Base-by-base conservation (phyloP, 2,888 invertebrate species). In the Tenthredo distinguenda region DNA sequence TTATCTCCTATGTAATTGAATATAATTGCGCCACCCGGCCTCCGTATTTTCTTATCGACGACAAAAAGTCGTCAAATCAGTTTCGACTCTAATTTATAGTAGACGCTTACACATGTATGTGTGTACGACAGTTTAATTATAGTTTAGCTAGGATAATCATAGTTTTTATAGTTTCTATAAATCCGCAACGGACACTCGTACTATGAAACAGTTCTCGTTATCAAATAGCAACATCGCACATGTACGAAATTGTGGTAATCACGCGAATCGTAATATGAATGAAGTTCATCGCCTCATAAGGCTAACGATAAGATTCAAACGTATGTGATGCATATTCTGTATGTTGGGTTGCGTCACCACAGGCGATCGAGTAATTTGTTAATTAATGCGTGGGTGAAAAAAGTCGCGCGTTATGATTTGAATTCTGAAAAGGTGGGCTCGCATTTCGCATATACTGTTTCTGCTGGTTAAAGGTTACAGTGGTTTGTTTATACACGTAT, bases 281-380 rank as follows among this genome's bases (percentile, higher is more conserved):
- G 31, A 76, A 76, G 76, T 43, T 31, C 47, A 10, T 47, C 21
- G 26, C 79, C 79, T 31, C 58, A 79, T 79, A 79, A 79, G 79
- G 58, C 34, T 15, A 31, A 10, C 4, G n/a, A 2, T 9, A 72
- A 34, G 1, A 34, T 72, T 34, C 3, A 15, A 47, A 3, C 47
- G 79, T 47, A 76, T 76, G 10, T 47, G 12, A 76, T 76, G 47
- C 43, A 47, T 47, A 31, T 26, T 76, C 18, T 34, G 79, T 79
- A 58, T n/a, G 55, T 58, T 34, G 55, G 79, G 79, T 58, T 79
- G 79, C 79, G 79, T 79, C 58, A 58, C n/a, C 21, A 31, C 55
- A 79, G 79, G 79, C 55, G 79, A 15, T 47, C 71, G 34, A 37
- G 18, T 18, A 37, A 71, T 71, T n/a, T 37, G 2, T 18, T 37